Percentiles rank a stretch among this genome's conserved stretches.
These are phyloP conservation scores for Drosophila neonasuta DNA, from an alignment of 2,888 invertebrate species.

Conservation along the genomic window DNA sequence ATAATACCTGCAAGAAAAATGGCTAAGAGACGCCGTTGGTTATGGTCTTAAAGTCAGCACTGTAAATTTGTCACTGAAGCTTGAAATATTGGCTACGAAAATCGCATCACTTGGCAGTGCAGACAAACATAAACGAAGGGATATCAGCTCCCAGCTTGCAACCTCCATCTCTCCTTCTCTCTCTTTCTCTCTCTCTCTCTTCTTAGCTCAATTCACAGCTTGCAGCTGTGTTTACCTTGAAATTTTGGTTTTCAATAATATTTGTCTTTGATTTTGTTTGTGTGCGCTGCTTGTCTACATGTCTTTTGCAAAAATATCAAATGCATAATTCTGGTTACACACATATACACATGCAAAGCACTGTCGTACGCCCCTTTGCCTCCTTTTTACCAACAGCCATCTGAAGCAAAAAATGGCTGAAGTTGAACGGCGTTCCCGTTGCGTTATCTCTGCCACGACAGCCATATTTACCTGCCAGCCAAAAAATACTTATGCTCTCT, in stretches of 20 bases:
- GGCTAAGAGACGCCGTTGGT: slow-evolving; percentile 21
- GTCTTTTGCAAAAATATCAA: slow-evolving; percentile 72
- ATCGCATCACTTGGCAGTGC: slow-evolving; percentile 44
- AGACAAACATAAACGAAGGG: slow-evolving; percentile 45
- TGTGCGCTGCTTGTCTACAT: slow-evolving; percentile 57
- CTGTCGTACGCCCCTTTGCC: not conserved
- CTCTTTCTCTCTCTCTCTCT: not conserved
- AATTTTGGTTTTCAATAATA: slow-evolving; percentile 74
- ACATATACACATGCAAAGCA: slow-evolving; percentile 3
- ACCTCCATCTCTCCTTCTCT: not conserved
- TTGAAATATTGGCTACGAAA: slow-evolving; percentile 48
- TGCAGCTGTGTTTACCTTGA: slow-evolving; percentile 74
- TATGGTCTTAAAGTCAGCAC: slow-evolving; percentile 27
- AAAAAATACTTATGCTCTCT: slow-evolving; percentile 31
- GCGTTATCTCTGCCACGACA: slow-evolving; percentile 70
- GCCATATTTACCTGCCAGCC: slow-evolving; percentile 75
- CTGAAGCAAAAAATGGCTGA: slow-evolving; percentile 30
- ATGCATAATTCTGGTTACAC: slow-evolving; percentile 64
- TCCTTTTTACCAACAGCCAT: not conserved
- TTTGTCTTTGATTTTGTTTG: slow-evolving; percentile 58
- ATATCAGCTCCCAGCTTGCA: not conserved
- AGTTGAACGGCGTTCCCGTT: slow-evolving; percentile 67
- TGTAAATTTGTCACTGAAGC: slow-evolving; percentile 39
- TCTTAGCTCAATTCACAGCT: slow-evolving; percentile 8
- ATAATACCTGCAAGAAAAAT: slow-evolving; percentile 42